Conservation (phyloP, 2,888 invertebrate genomes). For the Hemaris fuciformis region DNA sequence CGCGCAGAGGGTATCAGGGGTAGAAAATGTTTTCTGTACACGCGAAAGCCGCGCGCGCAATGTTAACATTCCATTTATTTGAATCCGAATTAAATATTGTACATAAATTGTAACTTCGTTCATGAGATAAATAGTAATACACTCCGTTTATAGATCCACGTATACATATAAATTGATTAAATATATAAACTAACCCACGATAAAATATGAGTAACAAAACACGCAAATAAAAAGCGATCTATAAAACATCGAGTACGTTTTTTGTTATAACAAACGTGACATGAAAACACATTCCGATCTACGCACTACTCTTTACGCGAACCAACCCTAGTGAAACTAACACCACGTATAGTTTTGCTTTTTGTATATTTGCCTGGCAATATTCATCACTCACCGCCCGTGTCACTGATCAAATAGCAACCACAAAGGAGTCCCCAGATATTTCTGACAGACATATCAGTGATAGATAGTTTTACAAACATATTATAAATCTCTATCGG, state of each 20-base stretch:
- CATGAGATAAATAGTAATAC: too few species aligned
- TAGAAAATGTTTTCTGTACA: neutral
- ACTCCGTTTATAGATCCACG: too few species aligned
- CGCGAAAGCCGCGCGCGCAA: too few species aligned
- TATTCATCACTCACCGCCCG: constrained; percentile 79
- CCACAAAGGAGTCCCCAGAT: constrained; percentile 77
- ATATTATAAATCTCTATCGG: constrained; percentile 55
- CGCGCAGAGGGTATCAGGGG: constrained; percentile 22
- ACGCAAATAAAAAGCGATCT: too few species aligned
- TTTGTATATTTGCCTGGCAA: constrained; percentile 80
- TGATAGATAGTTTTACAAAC: constrained; percentile 73
- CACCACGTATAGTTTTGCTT: constrained; percentile 78
- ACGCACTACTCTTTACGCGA: constrained; percentile 40
- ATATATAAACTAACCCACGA: neutral
- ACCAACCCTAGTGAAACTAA: constrained; percentile 74
- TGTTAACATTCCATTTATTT: too few species aligned
- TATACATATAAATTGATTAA: too few species aligned
- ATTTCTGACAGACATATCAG: constrained; percentile 71
- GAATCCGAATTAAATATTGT: too few species aligned
- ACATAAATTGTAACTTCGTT: too few species aligned
- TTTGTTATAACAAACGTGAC: neutral
- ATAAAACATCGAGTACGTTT: neutral
- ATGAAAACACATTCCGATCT: constrained; percentile 37
- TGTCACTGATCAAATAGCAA: constrained; percentile 79
- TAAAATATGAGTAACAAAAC: neutral